Base-by-base conservation (phyloP, 2,113 vertebrate genomes). In the Platichthys stellatus region DNA sequence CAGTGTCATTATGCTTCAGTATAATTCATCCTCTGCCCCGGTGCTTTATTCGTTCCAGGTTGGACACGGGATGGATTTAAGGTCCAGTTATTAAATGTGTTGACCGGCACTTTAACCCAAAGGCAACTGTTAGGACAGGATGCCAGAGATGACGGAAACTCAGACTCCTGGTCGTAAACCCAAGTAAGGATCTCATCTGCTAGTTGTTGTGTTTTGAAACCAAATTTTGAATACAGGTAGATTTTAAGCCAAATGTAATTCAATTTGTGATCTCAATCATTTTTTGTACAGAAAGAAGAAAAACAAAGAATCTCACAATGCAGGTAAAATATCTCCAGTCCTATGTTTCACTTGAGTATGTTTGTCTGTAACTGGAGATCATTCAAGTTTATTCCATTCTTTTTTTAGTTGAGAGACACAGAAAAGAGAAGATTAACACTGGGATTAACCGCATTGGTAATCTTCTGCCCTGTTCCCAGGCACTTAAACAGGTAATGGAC, bases 391-490 rank as follows among this genome's bases (percentile, higher is more conserved):
- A 2, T 0, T 35, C 4, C 72, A 35, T 51, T 31, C 53, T 70
- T 28, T 71, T 0, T 82, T 82, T 87, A 99, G 98, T 98, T 94
- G 98, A 99, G 93, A 96, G 98, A 86, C 97, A 99, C 92, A 95
- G 97, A 82, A 99, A 99, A 92, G 98, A 98, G 93, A 99, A 99
- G 94, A 99, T 99, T 78, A 99, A 99, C 92, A 95, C 97, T 74
- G 98, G 98, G 54, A 99, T 99, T 89, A 99, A 96, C 85, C 95
- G 96, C 89, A 99, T 99, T 78, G 98, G 97, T 89, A 97, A 98
- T 84, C 95, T 99, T 78, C 95, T 99, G 85, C 98, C 98, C 0
- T 99, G 98, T 86, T 99, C 98, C 69, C 96, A 96, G 85, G 96
- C 97, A 24, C 94, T 99, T 78, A 99, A 99, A 86, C 98, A 99